Evolutionary conservation across 2,888 invertebrate genomes (phyloP), one percentile per base, ranked within the genome.

Genomic region (Athalia rosae): DNA sequence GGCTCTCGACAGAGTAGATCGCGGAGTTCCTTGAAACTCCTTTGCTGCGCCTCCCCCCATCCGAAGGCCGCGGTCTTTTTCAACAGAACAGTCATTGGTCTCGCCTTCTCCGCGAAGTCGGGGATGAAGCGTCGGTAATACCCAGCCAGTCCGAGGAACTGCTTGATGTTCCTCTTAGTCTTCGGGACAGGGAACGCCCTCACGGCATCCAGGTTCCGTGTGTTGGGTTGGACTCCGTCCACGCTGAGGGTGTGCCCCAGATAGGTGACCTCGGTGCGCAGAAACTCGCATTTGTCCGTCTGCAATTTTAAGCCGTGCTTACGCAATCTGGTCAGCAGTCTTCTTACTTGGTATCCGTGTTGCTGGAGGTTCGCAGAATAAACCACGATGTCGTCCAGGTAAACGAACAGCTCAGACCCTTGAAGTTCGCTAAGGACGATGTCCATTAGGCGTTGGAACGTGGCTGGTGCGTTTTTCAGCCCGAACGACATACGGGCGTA

Each of bases 371-470:
- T 50, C 1, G 53, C 15, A 5, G 50, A 28, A 43, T 58, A 76
- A 4, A 64, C 47, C 4, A 76, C 76, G n/a, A 58, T 66, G 56
- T 76, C 76, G 28, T 76, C 76, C n/a, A 67, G 59, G 50, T 64
- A 76, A 43, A 76, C 76, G 58, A 76, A 76, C 11, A 63, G 43
- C 11, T 58, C 50, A 1, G 63, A 74, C 13, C 78, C 73, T 62
- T 74, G 73, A n/a, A 74, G n/a, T 4, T 74, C 80, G 0, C 69
- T 61, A 13, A 81, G 66, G 0, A 79, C 73, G 4, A 45, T 45
- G 53, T 79, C 58, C 79, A 81, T 80, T 15, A 81, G 67, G 11
- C 79, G 47, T 62, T 80, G 80, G 48, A 80, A 80, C 15, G 77
- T 77, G 43, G 77, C 53, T 4, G 79, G 77, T 7, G 66, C 47